These are phyloP conservation scores for Drosophila percnosoma DNA, from an alignment of 2,888 invertebrate genomes.

Conservation along the genomic window DNA sequence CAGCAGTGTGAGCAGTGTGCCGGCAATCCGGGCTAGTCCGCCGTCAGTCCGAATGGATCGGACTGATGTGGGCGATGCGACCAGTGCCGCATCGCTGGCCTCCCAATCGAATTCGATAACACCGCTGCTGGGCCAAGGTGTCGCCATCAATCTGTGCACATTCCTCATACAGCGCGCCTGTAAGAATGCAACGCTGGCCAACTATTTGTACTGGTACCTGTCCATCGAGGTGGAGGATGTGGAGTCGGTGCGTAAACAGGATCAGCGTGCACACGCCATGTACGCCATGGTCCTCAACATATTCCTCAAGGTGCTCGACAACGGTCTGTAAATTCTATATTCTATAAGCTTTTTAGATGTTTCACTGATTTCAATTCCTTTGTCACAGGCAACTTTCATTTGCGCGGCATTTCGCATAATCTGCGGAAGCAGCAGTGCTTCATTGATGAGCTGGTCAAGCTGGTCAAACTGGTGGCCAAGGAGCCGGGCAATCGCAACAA, in stretches of 20 bases:
- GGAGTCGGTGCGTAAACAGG: slow-evolving; percentile 89
- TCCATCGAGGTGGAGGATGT: slow-evolving; percentile 97
- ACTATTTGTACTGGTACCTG: slow-evolving; percentile 99
- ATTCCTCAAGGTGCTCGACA: slow-evolving; percentile 90
- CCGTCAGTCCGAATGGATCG: slow-evolving; percentile 42
- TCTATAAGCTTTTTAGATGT: too few relatives aligned
- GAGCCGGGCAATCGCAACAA: slow-evolving; percentile 96
- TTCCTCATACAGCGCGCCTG: slow-evolving; percentile 96
- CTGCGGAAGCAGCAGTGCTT: slow-evolving; percentile 95
- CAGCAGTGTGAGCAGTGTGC: slow-evolving; percentile 38
- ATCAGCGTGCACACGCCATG: slow-evolving; percentile 91
- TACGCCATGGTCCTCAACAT: slow-evolving; percentile 95
- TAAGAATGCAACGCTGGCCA: slow-evolving; percentile 94
- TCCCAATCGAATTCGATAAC: slow-evolving; percentile 86
- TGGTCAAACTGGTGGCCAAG: slow-evolving; percentile 94
- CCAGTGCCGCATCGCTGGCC: slow-evolving; percentile 20
- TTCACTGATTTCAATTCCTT: background rate
- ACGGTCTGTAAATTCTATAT: slow-evolving; percentile 84
- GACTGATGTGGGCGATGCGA: slow-evolving; percentile 45
- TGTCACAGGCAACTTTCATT: slow-evolving; percentile 87
- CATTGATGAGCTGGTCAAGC: slow-evolving; percentile 94
- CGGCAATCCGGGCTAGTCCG: slow-evolving; percentile 59
- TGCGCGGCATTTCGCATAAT: slow-evolving; percentile 91
- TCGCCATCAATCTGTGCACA: slow-evolving; percentile 91
- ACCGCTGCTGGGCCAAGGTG: slow-evolving; percentile 85